These are phyloP conservation scores for Eremobia ochroleuca DNA, from an alignment of 2,888 invertebrate genomes.

Conservation along the genomic window DNA sequence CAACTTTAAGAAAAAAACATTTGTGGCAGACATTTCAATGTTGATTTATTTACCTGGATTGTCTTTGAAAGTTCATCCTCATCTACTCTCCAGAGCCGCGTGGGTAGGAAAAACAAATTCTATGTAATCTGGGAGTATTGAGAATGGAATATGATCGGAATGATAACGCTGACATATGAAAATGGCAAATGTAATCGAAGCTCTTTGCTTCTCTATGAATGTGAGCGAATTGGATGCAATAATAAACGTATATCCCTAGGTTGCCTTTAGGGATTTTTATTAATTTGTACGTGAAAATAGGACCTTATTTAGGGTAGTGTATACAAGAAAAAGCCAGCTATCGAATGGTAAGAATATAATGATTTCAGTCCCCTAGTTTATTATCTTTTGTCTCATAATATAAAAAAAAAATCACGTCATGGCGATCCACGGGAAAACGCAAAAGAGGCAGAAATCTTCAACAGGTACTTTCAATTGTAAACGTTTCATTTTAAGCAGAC, in stretches of 20 bases:
- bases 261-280: background rate
- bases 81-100: slow-evolving; percentile 15
- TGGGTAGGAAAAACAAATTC: slow-evolving; percentile 41
- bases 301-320: background rate
- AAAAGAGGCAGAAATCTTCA: background rate
- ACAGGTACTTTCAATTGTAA: background rate
- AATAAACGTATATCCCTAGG: background rate
- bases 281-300: background rate
- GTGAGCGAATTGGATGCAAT: background rate
- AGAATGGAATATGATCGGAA: slow-evolving; percentile 48
- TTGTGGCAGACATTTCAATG: background rate
- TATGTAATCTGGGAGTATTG: slow-evolving; percentile 40
- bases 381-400: background rate
- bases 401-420: background rate
- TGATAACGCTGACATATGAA: slow-evolving; percentile 39
- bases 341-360: background rate
- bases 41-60: slow-evolving; percentile 1
- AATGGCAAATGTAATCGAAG: slow-evolving; percentile 44
- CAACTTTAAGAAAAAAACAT: background rate
- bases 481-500: background rate
- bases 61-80: slow-evolving; percentile 5
- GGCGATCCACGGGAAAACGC: background rate
- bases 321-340: background rate
- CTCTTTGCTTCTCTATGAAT: slow-evolving; percentile 3
- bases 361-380: background rate